Evolutionary conservation across 2,888 invertebrate genomes (phyloP).

Genomic region (Pollenia angustigena): DNA sequence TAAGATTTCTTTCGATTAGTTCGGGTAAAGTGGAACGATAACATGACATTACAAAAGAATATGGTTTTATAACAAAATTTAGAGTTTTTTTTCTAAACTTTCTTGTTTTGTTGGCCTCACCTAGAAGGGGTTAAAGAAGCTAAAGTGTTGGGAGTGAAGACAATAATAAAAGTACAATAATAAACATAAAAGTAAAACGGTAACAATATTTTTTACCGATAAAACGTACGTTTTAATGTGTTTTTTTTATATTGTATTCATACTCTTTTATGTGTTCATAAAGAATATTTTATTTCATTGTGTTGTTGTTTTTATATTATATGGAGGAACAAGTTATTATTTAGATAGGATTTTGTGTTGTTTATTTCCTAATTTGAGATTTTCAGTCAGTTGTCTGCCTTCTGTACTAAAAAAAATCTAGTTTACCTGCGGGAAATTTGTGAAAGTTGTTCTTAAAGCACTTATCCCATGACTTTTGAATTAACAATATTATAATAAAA

Average conservation of each 20-base stretch:
- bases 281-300: conserved; percentile 46
- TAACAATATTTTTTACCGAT: conserved; percentile 31
- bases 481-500: too few relatives aligned
- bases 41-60: conserved; percentile 44
- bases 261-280: conserved; percentile 38
- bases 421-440: too few relatives aligned
- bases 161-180: conserved; percentile 37
- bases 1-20: conserved; percentile 34
- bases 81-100: neutral
- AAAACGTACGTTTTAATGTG: conserved; percentile 43
- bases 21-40: conserved; percentile 12
- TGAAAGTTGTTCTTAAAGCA: too few relatives aligned
- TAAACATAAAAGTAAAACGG: conserved; percentile 24
- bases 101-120: neutral
- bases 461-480: too few relatives aligned
- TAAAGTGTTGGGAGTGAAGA: conserved; percentile 16
- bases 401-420: too few relatives aligned
- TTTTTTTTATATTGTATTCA: conserved; percentile 19
- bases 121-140: conserved; percentile 34
- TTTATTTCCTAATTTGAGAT: too few relatives aligned
- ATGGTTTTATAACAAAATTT: conserved; percentile 33
- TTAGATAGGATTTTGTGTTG: neutral
- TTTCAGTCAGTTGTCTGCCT: too few relatives aligned
- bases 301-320: conserved; percentile 18
- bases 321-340: neutral